Evolutionary conservation across 2,797 vertebrate genomes (phyloP).

Genomic region (Amniataba percoides): DNA sequence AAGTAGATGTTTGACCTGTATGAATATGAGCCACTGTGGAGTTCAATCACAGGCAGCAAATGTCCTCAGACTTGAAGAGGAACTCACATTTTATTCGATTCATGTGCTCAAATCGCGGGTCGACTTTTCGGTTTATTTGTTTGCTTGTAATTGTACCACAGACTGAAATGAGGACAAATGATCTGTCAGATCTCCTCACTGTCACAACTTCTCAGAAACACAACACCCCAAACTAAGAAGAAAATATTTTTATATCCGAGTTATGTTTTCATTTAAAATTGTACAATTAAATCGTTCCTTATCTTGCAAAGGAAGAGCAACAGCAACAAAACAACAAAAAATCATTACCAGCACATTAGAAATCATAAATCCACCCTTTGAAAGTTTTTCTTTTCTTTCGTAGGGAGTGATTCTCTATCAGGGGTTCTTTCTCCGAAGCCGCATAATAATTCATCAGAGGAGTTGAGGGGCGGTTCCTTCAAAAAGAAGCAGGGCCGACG

Average conservation of each 20-base stretch:
- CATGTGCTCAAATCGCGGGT: neutral
- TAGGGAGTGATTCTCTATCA: slow-evolving; percentile 89
- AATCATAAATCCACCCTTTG: neutral
- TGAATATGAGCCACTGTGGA: neutral
- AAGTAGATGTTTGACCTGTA: neutral
- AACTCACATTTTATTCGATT: neutral
- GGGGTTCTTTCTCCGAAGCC: slow-evolving; percentile 78
- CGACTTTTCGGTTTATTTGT: neutral
- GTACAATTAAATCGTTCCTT: too few relatives aligned
- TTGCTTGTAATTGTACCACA: neutral
- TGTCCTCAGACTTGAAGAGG: neutral
- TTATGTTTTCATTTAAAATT: too few relatives aligned
- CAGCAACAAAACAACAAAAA: too few relatives aligned
- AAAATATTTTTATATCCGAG: too few relatives aligned
- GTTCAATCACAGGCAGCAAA: neutral
- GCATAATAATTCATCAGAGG: slow-evolving; percentile 85
- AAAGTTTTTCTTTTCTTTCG: neutral
- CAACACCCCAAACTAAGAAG: too few relatives aligned
- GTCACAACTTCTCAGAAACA: too few relatives aligned
- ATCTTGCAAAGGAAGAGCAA: too few relatives aligned
- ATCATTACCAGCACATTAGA: too few relatives aligned
- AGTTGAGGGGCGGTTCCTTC: slow-evolving; percentile 79
- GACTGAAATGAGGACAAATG: neutral
- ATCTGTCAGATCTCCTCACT: too few relatives aligned
- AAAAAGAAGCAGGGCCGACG: slow-evolving; percentile 73